A percentile compares a stretch with the other conserved stretches of the same genome.
Evolutionary conservation across 1,140 invertebrate species (phyloP).

Genomic region (Aphidius gifuensis): DNA sequence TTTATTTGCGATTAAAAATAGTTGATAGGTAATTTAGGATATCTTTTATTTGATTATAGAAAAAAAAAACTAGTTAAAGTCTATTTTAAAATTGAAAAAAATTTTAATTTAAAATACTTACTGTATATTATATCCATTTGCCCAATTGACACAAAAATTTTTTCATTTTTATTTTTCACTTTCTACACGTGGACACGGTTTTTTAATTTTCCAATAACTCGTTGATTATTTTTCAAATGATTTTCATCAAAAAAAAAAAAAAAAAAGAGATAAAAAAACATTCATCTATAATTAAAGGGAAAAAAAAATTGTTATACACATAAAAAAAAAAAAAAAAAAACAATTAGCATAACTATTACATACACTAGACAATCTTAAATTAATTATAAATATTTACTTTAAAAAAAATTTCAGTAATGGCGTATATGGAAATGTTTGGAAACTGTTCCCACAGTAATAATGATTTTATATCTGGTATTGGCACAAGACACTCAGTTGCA

Average conservation of each 20-base stretch:
- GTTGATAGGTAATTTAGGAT: no score
- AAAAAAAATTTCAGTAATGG: slow-evolving; percentile 72
- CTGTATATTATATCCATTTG: no score
- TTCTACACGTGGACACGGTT: no score
- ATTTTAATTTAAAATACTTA: no score
- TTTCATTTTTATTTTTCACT: no score
- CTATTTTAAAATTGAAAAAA: no score
- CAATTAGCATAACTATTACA: neutral
- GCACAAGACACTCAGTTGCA: slow-evolving; percentile 75
- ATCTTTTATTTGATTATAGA: no score
- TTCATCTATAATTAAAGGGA: neutral
- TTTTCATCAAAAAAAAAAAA: neutral
- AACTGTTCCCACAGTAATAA: slow-evolving; percentile 77
- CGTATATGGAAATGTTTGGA: slow-evolving; percentile 93
- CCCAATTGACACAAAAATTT: no score
- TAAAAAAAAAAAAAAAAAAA: neutral
- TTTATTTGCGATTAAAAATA: no score
- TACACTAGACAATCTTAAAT: no score
- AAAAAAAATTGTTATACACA: neutral
- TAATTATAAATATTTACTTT: no score
- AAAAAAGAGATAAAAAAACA: neutral
- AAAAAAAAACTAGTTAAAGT: no score
- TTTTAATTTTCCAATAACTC: neutral
- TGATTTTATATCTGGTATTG: slow-evolving; percentile 64
- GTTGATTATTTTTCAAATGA: neutral